Base-by-base conservation (phyloP, 2,797 vertebrate genomes). In the Argya squamiceps region DNA sequence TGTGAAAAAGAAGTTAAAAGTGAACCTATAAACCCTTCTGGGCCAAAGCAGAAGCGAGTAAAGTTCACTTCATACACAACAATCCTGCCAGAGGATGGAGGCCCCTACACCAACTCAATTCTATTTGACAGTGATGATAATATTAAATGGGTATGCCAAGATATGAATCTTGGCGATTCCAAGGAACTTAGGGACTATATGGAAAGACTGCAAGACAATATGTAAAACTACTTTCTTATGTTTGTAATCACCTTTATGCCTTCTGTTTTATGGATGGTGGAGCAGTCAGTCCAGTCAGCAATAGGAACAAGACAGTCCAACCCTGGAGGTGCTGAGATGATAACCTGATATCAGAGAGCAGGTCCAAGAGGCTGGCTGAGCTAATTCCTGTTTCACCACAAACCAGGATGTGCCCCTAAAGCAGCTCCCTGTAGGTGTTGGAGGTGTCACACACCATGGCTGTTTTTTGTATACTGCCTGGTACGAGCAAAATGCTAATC, bases 41-140 rank as follows among this genome's bases (percentile, higher is more conserved):
- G 98, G 27, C 98, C 98, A 92, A 99, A 99, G 96, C 98, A 99
- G 97, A 99, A 99, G 98, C 98, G 99, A 27, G 99, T 99, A 95
- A 99, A 99, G 97, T 99, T 99, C 97, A 99, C 99, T 6, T 99
- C 99, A 58, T 99, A 99, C n/a, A 99, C 99, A 96, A 99, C 99
- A 5, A 99, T 99, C 89, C 97, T 99, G 91, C 99, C 99, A 0
- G 99, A 99, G 86, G 99, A 99, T 82, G 99, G 98, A n/a, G 98
- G 98, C 59, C 98, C 98, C 0, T 99, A 99, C 92, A 99, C 98
- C 97, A 98, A 98, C 96, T 98, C 98, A 86, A 98, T 98, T 92
- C 98, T 99, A 88, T 99, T 99, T 84, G 99, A 99, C 93, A 98
- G 98, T 65, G 99, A 99, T 80, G 99, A 99, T 82, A 98, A 98